Base-by-base conservation (phyloP, 30 jellyfish, hydroid and myxozoan genomes). In the Turritopsis rubra region DNA sequence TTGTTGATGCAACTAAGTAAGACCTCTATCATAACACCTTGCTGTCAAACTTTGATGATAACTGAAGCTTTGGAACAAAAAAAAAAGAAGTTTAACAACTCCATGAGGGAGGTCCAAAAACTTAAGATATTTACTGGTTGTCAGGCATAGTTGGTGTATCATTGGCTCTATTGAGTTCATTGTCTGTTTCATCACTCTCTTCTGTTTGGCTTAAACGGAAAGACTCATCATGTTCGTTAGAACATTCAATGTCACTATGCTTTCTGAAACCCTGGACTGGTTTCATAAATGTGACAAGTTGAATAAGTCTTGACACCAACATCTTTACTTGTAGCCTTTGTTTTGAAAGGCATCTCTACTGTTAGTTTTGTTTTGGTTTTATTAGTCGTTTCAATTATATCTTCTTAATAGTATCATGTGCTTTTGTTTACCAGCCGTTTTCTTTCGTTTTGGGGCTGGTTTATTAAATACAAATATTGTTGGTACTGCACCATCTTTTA, bases 401-500 rank as follows among this genome's bases (percentile, higher is more conserved):
- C 60, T 3, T 41, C 60, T 41, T 41, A 5, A 41, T 41, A 5
- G 13, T 13, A 41, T 41, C 13, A 13, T 5, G 60, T 41, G 9
- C 60, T 13, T 41, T 41, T 41, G 60, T 41, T 41, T 41, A 41
- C 60, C 5, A 41, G 5, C 13, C 60, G n/a, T n/a, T n/a, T 41
- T 28, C 23, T 83, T 71, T 52, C 89, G 66, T 54, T 71, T 83
- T 31, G 52, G 31, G 8, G n/a, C 65, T 20, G 78, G 52, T 83
- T 53, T 60, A 79, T 13, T 72, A 52, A 83, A 73, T 20, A 28
- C 75, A 53, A 83, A 83, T 29, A 83, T 0, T 18, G 85, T 83
- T 18, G 89, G 89, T n/a, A 83, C 84, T 83, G 89, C 89, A 73
- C 71, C 89, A 16, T 66, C 53, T 30, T 82, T 82, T 68, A 83